Base-by-base conservation (phyloP, 2,888 invertebrate genomes). In the Leptarthrus brevirostris region DNA sequence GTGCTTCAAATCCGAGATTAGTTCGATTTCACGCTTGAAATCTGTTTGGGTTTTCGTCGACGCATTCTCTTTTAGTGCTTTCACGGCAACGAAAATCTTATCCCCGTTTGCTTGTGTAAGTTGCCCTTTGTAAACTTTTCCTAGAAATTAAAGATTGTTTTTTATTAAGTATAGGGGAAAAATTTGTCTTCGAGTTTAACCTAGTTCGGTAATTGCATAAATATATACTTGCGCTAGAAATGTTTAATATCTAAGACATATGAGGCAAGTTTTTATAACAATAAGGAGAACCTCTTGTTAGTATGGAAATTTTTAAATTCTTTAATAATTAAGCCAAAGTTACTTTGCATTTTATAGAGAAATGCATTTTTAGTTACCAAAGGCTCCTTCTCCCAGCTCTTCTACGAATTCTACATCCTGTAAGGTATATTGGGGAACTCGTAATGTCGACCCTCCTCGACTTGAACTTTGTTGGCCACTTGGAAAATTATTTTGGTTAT, bases 331-430 rank as follows among this genome's bases (percentile, higher is more conserved):
- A n/a, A n/a, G n/a, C n/a, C 18, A 24, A 10, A 56, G 12, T 2
- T 36, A 8, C 5, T 54, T 1, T 26, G 26, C 14, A 26, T n/a
- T 44, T 44, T n/a, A n/a, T 49, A 14, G 12, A 44, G 1, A 14
- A 10, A 10, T 14, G 6, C 4, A 44, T 44, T 5, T 44, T 44
- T 61, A 72, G 66, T 77, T 80, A 85, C 98, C 98, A 84, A 97
- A 98, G 30, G 97, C 96, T 10, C 98, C 97, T 86, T 97, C 97
- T 20, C 97, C 97, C 30, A 98, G 86, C 84, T 97, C 95, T 82
- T 96, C 95, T 56, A 95, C 87, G 82, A 97, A 95, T 77, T 91
- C 89, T 0, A 96, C 92, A 83, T 94, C 93, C 74, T 93, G 91
- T 75, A 95, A 87, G 0, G 93, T 92, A 82, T 95, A 96, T 80